phyloP scores from a whole-genome alignment of 1,140 invertebrate species.

The Aleiodes sp. region DNA sequence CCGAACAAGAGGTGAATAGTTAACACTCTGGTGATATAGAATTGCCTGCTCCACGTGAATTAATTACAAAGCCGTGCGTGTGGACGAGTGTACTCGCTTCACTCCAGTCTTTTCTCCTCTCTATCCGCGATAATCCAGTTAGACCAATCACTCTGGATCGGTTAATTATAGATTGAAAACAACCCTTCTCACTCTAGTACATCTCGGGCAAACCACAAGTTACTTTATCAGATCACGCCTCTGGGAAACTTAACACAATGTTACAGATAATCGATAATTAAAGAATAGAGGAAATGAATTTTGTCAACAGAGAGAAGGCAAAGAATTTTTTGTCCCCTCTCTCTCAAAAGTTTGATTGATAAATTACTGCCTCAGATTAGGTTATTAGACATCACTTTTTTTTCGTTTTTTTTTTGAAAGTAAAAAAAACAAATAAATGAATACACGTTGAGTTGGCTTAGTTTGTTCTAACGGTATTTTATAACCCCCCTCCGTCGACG shows the following conservation, averaged over 20 bases:
- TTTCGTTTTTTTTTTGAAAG: background rate
- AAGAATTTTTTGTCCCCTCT: background rate
- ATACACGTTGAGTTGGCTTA: conserved; percentile 3
- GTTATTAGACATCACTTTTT: background rate
- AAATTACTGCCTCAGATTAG: background rate
- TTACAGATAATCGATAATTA: background rate
- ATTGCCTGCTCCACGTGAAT: conserved; percentile 19
- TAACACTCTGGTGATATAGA: conserved; percentile 6
- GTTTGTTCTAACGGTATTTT: conserved; percentile 26
- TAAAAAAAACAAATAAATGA: background rate
- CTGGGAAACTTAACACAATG: background rate
- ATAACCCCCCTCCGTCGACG: conserved; percentile 11
- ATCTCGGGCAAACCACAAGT: background rate
- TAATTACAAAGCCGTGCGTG: conserved; percentile 15
- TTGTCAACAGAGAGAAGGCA: background rate
- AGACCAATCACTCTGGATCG: conserved; percentile 27
- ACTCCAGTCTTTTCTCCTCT: no score
- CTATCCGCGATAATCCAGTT: conserved; percentile 25
- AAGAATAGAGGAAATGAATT: background rate
- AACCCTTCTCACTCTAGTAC: conserved; percentile 2
- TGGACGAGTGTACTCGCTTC: background rate
- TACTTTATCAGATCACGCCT: background rate
- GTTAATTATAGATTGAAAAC: conserved; percentile 21
- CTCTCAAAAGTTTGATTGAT: background rate
- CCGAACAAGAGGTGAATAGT: conserved; percentile 19